Evolutionary conservation across 1,140 invertebrate genomes (phyloP), one percentile per base, ranked within the genome.

Genomic region (Elymnias hypermnestra): DNA sequence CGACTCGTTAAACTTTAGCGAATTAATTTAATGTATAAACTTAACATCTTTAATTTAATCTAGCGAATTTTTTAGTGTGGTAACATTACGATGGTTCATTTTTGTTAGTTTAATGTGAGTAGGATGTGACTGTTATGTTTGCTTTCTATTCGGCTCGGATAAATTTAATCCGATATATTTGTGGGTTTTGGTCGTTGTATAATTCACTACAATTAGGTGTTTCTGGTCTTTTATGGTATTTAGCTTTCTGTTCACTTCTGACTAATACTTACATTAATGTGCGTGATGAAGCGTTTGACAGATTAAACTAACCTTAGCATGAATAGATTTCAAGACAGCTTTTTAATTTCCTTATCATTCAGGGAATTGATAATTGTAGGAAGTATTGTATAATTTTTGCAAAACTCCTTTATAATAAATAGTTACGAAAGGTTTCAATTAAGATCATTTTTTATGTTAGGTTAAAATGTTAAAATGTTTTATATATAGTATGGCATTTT

Each of bases 31-130:
- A 70, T 67, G 66, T 53, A 57, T 47, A 61, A 64, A 69, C 56
- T 61, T 61, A 68, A 57, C 59, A 67, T 62, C 66, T 62, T 70
- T 74, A 54, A 77, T 68, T 71, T 77, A 66, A 71, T 71, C 64
- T 83, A 83, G 79, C 63, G 65, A 83, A 83, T 83, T 83, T 75
- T 82, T 83, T 81, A 81, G 74, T 68, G 70, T 81, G 69, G 71
- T 83, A 77, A 75, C 53, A 64, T 65, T 74, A 70, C 63, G 51
- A 61, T 66, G 59, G 46, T 3, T 33, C 55, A 70, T 59, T 73
- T 77, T 70, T 72, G 74, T 83, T 83, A 72, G 71, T 76, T 68
- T 59, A 66, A 73, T 71, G 60, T 68, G 63, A 67, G 61, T 74
- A 72, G 69, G 67, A 56, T 43, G 54, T 77, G 67, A 70, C 48